Percentiles rank a stretch among this genome's conserved stretches.
Conservation (phyloP, 2,888 invertebrate species). For the Candidula unifasciata region DNA sequence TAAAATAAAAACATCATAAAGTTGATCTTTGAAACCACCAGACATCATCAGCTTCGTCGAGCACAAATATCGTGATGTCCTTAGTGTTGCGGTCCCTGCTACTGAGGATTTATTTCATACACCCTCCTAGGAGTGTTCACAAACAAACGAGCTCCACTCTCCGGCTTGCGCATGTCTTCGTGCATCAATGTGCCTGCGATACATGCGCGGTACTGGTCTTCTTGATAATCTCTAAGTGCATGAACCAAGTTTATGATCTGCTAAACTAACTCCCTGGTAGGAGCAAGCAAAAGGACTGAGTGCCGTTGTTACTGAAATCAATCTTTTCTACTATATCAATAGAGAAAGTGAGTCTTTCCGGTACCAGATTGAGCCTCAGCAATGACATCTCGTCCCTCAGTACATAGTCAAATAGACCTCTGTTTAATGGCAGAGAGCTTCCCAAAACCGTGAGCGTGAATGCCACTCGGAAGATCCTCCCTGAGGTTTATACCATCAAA, state of each 20-base stretch:
- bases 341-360: slow-evolving; percentile 98
- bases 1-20: slow-evolving; percentile 97
- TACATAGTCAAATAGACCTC: slow-evolving; percentile 98
- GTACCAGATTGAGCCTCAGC: slow-evolving; percentile 99
- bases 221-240: slow-evolving; percentile 98
- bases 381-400: slow-evolving; percentile 94
- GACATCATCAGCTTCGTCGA: slow-evolving; percentile 99
- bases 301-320: slow-evolving; percentile 91
- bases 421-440: slow-evolving; percentile 99
- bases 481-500: slow-evolving; percentile 99
- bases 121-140: slow-evolving; percentile 99
- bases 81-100: slow-evolving; percentile 90
- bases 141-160: slow-evolving; percentile 96
- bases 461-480: slow-evolving; percentile 96
- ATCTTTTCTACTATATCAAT: slow-evolving; percentile 99
- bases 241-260: slow-evolving; percentile 91
- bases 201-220: slow-evolving; percentile 97
- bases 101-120: slow-evolving; percentile 97
- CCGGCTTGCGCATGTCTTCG: slow-evolving; percentile 96
- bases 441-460: slow-evolving; percentile 99
- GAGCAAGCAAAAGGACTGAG: slow-evolving; percentile 99
- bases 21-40: slow-evolving; percentile 99
- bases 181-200: slow-evolving; percentile 99
- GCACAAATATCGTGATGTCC: slow-evolving; percentile 96
- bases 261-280: slow-evolving; percentile 90